Base-by-base conservation (phyloP, 2,113 vertebrate species). In the Passer domesticus region DNA sequence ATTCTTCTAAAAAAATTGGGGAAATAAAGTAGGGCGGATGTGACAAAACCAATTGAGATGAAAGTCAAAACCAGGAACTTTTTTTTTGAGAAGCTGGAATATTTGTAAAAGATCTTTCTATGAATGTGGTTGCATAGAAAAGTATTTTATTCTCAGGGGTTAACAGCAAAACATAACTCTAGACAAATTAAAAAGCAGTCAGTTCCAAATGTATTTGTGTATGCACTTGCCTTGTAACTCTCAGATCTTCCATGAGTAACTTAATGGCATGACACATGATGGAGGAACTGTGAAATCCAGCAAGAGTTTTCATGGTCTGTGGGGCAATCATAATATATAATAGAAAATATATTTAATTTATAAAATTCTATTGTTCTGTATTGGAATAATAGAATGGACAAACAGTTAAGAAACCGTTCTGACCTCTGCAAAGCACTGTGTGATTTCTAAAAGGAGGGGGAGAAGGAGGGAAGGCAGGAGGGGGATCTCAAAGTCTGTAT, bases 311-410 rank as follows among this genome's bases (percentile, higher is more conserved):
- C 96, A 94, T 74, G 96, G 83, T 96, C 92, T 80, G 15, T 77
- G 43, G 72, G 68, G 47, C 83, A 96, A 88, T 83, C 39, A 96
- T 94, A 97, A 95, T 96, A 47, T 52, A 94, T 86, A 95, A 97
- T 95, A 90, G 88, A 21, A 77, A 90, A 70, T 90, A 46, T 58
- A 92, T 91, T 92, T 91, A 21, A n/a, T 11, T 55, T 74, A 70
- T 33, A 87, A 58, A 77, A 83, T 63, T 63, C 63, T 86, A 93
- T 95, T 97, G 95, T 93, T 86, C 64, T 74, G 12, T 80, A 10
- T 37, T 79, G 82, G 88, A 88, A 80, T 92, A 92, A 83, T 33
- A 69, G 79, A 92, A 69, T 30, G n/a, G 50, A 41, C 92, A 94
- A 95, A 92, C 47, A 92, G 25, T 50, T 50, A 86, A 55, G 43